Conservation (phyloP, 2,113 vertebrate genomes). For the Poicephalus gulielmi region DNA sequence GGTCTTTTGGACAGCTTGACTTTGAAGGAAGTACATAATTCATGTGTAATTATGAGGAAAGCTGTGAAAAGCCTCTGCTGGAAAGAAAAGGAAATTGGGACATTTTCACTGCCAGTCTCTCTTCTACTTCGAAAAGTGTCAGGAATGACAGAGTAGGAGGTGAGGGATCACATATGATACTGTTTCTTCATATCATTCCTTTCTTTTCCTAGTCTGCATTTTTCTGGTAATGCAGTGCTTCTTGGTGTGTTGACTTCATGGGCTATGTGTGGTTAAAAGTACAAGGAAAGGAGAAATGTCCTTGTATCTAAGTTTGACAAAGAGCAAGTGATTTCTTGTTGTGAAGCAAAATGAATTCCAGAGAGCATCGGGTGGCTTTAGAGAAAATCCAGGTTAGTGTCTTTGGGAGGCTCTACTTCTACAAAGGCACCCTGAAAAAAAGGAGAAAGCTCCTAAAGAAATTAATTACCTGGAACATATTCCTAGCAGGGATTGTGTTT, state of each 20-base stretch:
- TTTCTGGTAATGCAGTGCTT: background rate
- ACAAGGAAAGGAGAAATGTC: background rate
- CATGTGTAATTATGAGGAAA: constrained; percentile 61
- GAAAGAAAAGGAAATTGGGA: constrained; percentile 27
- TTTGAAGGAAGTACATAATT: constrained; percentile 53
- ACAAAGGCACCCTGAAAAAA: constrained; percentile 1
- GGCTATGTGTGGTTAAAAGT: background rate
- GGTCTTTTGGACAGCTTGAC: constrained; percentile 50
- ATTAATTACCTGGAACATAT: constrained; percentile 3
- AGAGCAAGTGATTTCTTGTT: background rate
- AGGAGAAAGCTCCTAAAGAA: constrained; percentile 16
- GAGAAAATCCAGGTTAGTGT: constrained; percentile 6
- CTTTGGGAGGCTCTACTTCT: background rate
- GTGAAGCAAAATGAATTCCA: background rate
- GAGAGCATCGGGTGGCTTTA: background rate
- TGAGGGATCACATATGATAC: background rate
- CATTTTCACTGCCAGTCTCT: constrained; percentile 28
- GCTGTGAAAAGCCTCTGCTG: constrained; percentile 42
- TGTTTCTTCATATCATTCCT: background rate
- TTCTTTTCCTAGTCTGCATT: background rate
- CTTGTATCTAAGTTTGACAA: background rate
- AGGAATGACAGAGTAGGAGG: background rate
- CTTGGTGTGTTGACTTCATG: background rate
- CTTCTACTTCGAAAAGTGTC: constrained; percentile 13
- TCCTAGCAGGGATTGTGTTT: background rate